Conservation (phyloP, 2,797 vertebrate species). For the Peromyscus attwateri region DNA sequence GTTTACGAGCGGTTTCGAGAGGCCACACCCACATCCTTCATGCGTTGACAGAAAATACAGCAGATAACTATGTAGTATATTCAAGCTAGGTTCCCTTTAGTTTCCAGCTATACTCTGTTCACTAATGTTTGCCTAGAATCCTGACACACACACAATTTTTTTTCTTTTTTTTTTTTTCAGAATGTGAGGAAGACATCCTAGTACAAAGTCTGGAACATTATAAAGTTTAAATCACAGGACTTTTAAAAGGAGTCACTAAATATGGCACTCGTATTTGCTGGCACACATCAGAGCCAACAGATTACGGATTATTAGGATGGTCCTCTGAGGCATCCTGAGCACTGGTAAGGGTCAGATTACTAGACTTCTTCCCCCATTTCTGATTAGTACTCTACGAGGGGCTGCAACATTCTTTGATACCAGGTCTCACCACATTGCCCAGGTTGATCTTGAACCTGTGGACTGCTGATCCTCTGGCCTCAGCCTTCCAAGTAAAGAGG, state of each 20-base stretch:
- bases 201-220: background rate
- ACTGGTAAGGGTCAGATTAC: background rate
- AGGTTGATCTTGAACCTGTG: background rate
- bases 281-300: background rate
- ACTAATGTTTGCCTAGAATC: background rate
- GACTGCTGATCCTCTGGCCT: background rate
- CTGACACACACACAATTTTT: background rate
- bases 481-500: background rate
- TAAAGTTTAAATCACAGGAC: background rate
- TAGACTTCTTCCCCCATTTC: too few relatives aligned
- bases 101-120: background rate
- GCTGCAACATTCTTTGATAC: background rate
- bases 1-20: constrained; percentile 11
- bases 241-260: background rate
- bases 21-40: background rate
- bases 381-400: background rate
- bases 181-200: background rate
- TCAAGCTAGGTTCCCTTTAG: background rate
- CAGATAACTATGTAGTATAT: background rate
- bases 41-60: background rate
- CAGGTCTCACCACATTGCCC: background rate
- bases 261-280: background rate
- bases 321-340: background rate
- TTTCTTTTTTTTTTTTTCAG: background rate
- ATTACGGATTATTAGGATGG: background rate